Evolutionary conservation across 2,888 invertebrate genomes (phyloP).

Genomic region (Leuctra nigra): DNA sequence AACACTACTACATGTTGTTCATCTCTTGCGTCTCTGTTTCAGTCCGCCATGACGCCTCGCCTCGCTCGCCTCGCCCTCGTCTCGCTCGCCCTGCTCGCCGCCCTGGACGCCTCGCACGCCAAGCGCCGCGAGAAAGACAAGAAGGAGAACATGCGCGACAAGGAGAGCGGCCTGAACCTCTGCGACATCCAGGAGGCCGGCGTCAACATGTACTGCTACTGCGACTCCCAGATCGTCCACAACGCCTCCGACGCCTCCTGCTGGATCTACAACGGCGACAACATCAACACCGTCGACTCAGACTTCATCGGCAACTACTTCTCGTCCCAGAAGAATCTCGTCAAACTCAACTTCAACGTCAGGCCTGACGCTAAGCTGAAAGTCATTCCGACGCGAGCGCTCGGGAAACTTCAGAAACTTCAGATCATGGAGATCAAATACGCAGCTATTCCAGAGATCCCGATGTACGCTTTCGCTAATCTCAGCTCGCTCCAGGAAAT

Average conservation of each 20-base stretch:
- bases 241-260: constrained; percentile 69
- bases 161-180: constrained; percentile 39
- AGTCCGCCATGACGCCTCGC: no score
- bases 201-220: constrained; percentile 55
- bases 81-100: background rate
- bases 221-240: constrained; percentile 49
- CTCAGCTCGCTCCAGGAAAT: constrained; percentile 45
- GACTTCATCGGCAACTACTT: constrained; percentile 60
- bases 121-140: constrained; percentile 17
- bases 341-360: constrained; percentile 64
- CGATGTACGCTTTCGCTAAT: constrained; percentile 67
- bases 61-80: no score
- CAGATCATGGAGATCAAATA: constrained; percentile 63
- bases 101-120: background rate
- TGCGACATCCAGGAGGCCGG: constrained; percentile 47
- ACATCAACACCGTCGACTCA: constrained; percentile 33
- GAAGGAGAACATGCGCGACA: constrained; percentile 4
- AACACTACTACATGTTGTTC: no score
- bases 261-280: constrained; percentile 63
- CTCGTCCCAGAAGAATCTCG: constrained; percentile 48
- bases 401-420: constrained; percentile 58
- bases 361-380: constrained; percentile 61
- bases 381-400: constrained; percentile 63
- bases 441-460: constrained; percentile 61
- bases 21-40: no score